Conservation (phyloP, 2,113 vertebrate species). For the Peromyscus leucopus region DNA sequence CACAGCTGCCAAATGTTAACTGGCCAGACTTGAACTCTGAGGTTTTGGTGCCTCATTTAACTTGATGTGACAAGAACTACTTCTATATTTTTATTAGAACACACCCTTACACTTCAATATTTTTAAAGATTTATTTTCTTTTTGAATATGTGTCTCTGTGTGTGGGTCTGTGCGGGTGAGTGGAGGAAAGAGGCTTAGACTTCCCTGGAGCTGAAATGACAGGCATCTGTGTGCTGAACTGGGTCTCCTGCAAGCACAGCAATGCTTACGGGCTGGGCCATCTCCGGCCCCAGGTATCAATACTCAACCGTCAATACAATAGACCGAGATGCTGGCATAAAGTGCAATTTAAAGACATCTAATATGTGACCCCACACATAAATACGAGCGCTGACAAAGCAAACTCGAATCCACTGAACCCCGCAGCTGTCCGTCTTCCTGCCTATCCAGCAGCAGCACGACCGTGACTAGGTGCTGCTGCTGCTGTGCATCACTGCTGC, state of each 20-base stretch:
- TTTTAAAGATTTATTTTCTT: neutral
- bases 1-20: conserved; percentile 48
- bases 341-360: conserved; percentile 48
- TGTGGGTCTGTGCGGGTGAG: neutral
- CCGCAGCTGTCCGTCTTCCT: conserved; percentile 3
- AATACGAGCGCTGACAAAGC: neutral
- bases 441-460: neutral
- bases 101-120: neutral
- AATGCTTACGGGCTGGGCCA: neutral
- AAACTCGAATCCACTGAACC: neutral
- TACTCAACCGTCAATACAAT: conserved; percentile 64
- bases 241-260: neutral
- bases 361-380: neutral
- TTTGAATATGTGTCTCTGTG: neutral
- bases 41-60: conserved; percentile 35
- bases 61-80: conserved; percentile 68
- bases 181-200: neutral
- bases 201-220: neutral
- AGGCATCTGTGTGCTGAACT: neutral
- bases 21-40: conserved; percentile 60
- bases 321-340: conserved; percentile 23
- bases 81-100: conserved; percentile 66
- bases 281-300: too few species aligned
- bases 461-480: neutral
- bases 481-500: neutral